A percentile compares a stretch with the other conserved stretches of the same genome.
Conservation (phyloP, 1,140 invertebrate genomes). For the Paralvinella palmiformis region DNA sequence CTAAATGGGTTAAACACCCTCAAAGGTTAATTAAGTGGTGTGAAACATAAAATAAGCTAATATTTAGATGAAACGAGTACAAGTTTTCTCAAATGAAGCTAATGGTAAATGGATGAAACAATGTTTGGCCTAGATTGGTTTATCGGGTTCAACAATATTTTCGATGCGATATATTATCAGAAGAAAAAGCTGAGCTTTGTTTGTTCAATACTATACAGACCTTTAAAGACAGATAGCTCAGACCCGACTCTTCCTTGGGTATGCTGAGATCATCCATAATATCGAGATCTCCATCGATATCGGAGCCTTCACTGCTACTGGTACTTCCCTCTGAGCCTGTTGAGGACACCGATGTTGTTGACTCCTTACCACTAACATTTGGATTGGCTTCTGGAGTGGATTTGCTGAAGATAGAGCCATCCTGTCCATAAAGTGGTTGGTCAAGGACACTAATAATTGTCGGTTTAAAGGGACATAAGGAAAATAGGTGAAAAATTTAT, state of each 20-base stretch:
- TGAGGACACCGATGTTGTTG: slow-evolving; percentile 35
- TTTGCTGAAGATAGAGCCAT: background rate
- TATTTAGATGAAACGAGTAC: too few relatives aligned
- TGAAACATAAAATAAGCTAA: background rate
- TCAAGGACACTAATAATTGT: background rate
- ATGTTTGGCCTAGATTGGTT: background rate
- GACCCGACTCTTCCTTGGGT: slow-evolving; percentile 12
- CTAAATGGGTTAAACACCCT: too few relatives aligned
- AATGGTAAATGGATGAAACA: slow-evolving; percentile 1
- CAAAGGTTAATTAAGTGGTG: background rate
- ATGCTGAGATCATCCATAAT: slow-evolving; percentile 22
- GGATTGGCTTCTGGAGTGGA: slow-evolving; percentile 32
- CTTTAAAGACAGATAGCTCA: slow-evolving; percentile 24
- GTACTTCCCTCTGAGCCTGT: slow-evolving; percentile 34
- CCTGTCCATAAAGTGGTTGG: background rate
- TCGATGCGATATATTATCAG: background rate
- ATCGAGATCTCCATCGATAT: slow-evolving; percentile 27
- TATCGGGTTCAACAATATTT: background rate
- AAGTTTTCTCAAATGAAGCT: background rate
- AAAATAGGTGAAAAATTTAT: too few relatives aligned
- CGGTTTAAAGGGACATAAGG: background rate
- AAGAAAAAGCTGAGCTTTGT: background rate
- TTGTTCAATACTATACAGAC: slow-evolving; percentile 17
- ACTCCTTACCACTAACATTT: slow-evolving; percentile 43
- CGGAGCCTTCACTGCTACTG: slow-evolving; percentile 26